These are phyloP conservation scores for Aratinga solstitialis DNA, from an alignment of 2,797 vertebrate species.

Conservation along the genomic window DNA sequence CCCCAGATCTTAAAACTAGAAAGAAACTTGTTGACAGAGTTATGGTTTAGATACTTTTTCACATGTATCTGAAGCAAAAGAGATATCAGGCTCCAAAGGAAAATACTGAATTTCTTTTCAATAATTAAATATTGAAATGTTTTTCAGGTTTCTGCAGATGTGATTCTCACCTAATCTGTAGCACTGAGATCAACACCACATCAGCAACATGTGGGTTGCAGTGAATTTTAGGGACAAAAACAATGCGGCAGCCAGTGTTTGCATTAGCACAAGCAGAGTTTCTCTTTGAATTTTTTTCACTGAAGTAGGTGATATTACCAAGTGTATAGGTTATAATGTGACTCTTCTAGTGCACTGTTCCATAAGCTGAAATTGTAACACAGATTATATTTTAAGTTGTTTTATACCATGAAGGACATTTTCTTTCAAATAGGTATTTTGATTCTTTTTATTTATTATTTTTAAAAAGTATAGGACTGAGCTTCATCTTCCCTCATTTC, in stretches of 20 bases:
- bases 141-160: neutral
- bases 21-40: neutral
- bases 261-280: neutral
- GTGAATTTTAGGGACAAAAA: neutral
- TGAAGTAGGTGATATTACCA: neutral
- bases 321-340: neutral
- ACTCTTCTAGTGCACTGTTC: neutral
- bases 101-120: neutral
- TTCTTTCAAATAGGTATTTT: neutral
- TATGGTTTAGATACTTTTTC: neutral
- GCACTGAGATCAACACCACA: neutral
- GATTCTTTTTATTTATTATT: neutral
- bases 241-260: neutral
- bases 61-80: neutral
- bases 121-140: neutral
- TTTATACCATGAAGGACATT: neutral
- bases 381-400: neutral
- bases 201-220: neutral
- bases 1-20: neutral
- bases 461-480: neutral
- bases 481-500: neutral
- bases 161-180: neutral
- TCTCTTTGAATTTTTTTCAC: neutral
- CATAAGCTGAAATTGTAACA: neutral
- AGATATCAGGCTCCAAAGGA: neutral